Conservation (phyloP, 2,888 invertebrate genomes). For the Pasiphila rectangulata region DNA sequence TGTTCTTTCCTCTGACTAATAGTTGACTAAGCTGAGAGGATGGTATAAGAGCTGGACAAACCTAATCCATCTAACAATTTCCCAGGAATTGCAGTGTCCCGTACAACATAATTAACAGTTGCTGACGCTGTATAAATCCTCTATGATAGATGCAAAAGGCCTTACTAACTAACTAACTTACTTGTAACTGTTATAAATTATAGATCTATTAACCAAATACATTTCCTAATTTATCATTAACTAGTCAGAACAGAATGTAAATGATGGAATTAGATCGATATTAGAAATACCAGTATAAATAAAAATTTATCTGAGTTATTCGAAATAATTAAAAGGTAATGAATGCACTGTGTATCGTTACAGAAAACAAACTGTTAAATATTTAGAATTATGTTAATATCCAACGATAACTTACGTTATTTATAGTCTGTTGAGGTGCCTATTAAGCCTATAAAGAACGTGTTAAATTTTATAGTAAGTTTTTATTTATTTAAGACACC, state of each 20-base stretch:
- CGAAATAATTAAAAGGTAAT: constrained; percentile 11
- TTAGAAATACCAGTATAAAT: constrained; percentile 3
- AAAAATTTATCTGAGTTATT: constrained; percentile 9
- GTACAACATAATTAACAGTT: no score
- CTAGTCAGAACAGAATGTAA: not conserved
- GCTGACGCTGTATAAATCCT: no score
- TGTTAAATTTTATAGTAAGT: constrained; percentile 17
- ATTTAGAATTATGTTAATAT: constrained; percentile 40
- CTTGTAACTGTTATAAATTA: no score
- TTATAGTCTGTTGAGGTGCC: constrained; percentile 37
- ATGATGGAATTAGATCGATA: not conserved
- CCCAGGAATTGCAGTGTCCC: no score
- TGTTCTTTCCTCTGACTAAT: no score
- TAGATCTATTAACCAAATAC: not conserved
- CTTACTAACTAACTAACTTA: no score
- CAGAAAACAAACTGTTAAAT: constrained; percentile 29
- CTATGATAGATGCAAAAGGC: no score
- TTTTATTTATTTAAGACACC: no score
- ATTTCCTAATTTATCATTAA: not conserved
- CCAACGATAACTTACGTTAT: constrained; percentile 37
- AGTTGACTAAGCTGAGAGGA: no score
- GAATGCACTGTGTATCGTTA: constrained; percentile 15
- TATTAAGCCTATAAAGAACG: constrained; percentile 14
- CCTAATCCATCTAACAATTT: no score
- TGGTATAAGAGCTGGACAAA: no score